These are phyloP conservation scores for Eubasilissa regina DNA, from an alignment of 1,140 invertebrate species.

Conservation along the genomic window DNA sequence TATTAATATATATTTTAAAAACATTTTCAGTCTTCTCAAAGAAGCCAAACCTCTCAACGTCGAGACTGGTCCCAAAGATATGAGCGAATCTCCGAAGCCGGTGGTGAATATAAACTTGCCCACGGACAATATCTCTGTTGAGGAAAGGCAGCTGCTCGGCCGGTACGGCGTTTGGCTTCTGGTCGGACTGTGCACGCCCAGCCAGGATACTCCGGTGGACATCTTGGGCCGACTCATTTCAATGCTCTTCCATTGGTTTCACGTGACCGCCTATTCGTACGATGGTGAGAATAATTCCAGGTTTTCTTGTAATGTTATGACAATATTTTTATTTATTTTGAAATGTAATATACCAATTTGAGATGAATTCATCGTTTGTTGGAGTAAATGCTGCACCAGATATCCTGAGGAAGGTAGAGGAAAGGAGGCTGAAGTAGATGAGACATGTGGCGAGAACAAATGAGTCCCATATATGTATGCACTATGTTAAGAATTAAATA, in stretches of 20 bases:
- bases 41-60: conserved; percentile 84
- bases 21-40: conserved; percentile 79
- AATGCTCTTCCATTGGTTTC: conserved; percentile 99
- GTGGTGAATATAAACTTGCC: conserved; percentile 64
- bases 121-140: conserved; percentile 77
- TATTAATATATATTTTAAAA: neutral
- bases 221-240: conserved; percentile 92
- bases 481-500: too few species aligned
- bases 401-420: too few species aligned
- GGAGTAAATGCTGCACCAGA: too few species aligned
- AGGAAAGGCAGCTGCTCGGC: conserved; percentile 92
- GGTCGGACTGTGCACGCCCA: conserved; percentile 93
- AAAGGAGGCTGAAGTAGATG: too few species aligned
- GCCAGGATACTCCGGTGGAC: conserved; percentile 87
- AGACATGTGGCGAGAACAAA: too few species aligned
- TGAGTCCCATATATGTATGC: too few species aligned
- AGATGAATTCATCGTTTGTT: too few species aligned
- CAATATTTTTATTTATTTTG: too few species aligned
- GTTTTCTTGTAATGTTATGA: too few species aligned
- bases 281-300: conserved; percentile 79
- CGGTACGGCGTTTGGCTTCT: conserved; percentile 97
- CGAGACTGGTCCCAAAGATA: conserved; percentile 72
- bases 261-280: conserved; percentile 96
- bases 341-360: too few species aligned
- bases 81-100: conserved; percentile 64